Percentiles rank a stretch among this genome's conserved stretches.
These are phyloP conservation scores for Isichthys henryi DNA, from an alignment of 2,113 vertebrate species.

Conservation along the genomic window DNA sequence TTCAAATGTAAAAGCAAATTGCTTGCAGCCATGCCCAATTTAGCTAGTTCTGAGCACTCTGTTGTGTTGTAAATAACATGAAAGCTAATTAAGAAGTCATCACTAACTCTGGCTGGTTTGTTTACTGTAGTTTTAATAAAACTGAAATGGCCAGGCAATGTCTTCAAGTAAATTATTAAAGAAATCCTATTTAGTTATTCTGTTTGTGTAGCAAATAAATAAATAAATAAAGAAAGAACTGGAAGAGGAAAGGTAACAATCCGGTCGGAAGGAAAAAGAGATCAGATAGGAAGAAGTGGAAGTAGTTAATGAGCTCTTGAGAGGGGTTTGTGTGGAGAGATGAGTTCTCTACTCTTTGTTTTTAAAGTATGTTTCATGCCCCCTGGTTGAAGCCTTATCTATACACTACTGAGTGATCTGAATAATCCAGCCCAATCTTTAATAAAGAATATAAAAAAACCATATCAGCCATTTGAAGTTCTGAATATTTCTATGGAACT, in stretches of 20 bases:
- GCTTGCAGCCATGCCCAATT: background rate
- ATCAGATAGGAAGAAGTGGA: background rate
- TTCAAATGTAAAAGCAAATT: background rate
- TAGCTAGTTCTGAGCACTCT: background rate
- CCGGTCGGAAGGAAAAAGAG: background rate
- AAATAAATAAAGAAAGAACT: background rate
- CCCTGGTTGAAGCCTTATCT: background rate
- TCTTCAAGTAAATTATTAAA: background rate
- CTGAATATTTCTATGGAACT: background rate
- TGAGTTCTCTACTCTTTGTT: background rate
- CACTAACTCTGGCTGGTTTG: background rate
- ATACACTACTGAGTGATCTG: background rate
- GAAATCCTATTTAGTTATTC: background rate
- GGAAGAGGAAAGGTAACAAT: background rate
- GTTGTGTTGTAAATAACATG: background rate
- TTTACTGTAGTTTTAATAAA: background rate
- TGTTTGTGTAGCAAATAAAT: background rate
- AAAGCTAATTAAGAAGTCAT: background rate
- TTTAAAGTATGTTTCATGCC: background rate
- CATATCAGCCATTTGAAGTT: background rate
- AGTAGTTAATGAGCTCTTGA: background rate
- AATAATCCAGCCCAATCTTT: background rate
- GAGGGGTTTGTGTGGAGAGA: background rate
- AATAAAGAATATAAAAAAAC: background rate
- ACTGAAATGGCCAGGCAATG: background rate